phyloP scores from a whole-genome alignment of 2,888 invertebrate genomes.

The Melinaea menophilus region DNA sequence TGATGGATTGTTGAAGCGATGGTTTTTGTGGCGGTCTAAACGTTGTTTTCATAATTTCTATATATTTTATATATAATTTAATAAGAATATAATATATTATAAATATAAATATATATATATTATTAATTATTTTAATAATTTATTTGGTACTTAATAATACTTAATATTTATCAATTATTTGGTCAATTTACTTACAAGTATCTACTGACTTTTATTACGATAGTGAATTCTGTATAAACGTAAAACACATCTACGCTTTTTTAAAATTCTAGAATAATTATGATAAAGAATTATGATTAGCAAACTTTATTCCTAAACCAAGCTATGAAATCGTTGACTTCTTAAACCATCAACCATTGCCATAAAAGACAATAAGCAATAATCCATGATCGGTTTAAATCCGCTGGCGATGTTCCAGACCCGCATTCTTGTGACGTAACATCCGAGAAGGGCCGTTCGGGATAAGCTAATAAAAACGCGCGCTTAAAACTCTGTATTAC shows the following conservation, averaged over 20 bases:
- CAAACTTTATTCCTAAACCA: slow-evolving; percentile 30
- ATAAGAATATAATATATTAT: no score
- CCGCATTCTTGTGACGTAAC: slow-evolving; percentile 72
- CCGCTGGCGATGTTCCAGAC: slow-evolving; percentile 68
- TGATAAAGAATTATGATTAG: no score
- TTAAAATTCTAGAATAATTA: no score
- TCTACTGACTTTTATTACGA: no score
- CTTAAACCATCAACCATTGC: slow-evolving; percentile 64
- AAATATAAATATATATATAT: no score
- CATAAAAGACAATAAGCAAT: slow-evolving; percentile 74
- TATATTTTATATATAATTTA: slow-evolving; percentile 7
- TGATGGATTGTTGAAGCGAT: slow-evolving; percentile 36
- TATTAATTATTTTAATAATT: no score
- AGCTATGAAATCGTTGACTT: slow-evolving; percentile 20
- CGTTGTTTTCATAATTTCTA: slow-evolving; percentile 5
- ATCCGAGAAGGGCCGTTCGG: slow-evolving; percentile 70
- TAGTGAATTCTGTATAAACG: no score
- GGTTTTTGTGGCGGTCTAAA: slow-evolving; percentile 20
- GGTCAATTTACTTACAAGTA: no score
- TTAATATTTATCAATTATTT: no score
- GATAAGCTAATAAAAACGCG: slow-evolving; percentile 68
- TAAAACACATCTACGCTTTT: no score
- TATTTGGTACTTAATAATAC: no score
- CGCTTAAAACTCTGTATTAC: slow-evolving; percentile 65
- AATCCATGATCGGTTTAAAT: slow-evolving; percentile 65